These are phyloP conservation scores for Neodiprion pinetum DNA, from an alignment of 1,140 invertebrate genomes.

Conservation along the genomic window DNA sequence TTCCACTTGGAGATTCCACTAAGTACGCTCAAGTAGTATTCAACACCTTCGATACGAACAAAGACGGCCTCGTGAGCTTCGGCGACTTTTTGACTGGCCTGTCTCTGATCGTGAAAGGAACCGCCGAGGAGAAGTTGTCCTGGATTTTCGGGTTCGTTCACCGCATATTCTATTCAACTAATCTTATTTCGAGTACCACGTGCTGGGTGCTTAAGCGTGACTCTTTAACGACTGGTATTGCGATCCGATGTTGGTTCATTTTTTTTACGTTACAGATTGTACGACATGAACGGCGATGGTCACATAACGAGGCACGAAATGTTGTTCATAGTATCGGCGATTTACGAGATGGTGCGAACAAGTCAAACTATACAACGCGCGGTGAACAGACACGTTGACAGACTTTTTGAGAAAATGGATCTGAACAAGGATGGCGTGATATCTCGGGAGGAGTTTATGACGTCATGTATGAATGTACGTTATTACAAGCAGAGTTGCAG, in stretches of 20 bases:
- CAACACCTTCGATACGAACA: slow-evolving; percentile 46
- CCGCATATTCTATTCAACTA: not conserved
- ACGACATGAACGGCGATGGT: slow-evolving; percentile 52
- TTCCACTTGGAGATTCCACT: slow-evolving; percentile 48
- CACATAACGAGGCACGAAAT: slow-evolving; percentile 51
- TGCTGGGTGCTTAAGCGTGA: no score
- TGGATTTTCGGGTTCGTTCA: slow-evolving; percentile 52
- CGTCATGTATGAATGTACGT: slow-evolving; percentile 48
- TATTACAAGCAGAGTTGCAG: not conserved
- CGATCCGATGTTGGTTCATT: not conserved
- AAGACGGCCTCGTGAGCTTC: slow-evolving; percentile 50
- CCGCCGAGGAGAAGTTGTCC: slow-evolving; percentile 45
- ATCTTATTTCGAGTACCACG: no score
- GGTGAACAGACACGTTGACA: slow-evolving; percentile 46
- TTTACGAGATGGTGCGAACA: slow-evolving; percentile 50
- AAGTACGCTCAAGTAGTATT: slow-evolving; percentile 51
- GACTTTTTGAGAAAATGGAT: slow-evolving; percentile 52
- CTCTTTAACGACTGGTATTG: not conserved
- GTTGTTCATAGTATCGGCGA: slow-evolving; percentile 43
- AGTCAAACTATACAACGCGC: slow-evolving; percentile 34
- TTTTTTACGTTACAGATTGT: slow-evolving; percentile 38
- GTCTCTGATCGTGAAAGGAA: slow-evolving; percentile 44
- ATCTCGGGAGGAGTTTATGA: slow-evolving; percentile 50
- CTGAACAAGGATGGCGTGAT: slow-evolving; percentile 48
- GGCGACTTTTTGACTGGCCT: slow-evolving; percentile 43